Conservation (phyloP, 2,113 vertebrate genomes). For the Phycodurus eques region DNA sequence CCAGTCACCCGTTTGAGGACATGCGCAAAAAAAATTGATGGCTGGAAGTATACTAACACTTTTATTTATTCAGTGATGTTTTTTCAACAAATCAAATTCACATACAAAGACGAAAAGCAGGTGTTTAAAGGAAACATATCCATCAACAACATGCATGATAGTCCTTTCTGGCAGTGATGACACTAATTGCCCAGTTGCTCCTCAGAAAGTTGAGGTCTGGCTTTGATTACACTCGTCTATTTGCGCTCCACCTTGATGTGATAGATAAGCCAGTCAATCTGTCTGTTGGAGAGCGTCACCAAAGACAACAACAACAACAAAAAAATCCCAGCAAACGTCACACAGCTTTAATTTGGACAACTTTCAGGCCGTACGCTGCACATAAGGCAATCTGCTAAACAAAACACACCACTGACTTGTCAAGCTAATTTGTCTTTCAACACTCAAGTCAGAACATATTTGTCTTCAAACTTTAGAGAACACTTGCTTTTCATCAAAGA, state of each 20-base stretch:
- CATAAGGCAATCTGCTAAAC: constrained; percentile 39
- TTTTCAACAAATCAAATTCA: not conserved
- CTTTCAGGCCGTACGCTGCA: constrained; percentile 13
- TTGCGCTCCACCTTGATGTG: constrained; percentile 11
- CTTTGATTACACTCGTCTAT: constrained; percentile 37
- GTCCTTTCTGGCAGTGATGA: constrained; percentile 1
- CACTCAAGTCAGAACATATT: constrained; percentile 65
- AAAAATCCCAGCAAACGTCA: constrained; percentile 16
- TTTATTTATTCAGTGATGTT: not conserved
- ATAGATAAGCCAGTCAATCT: constrained; percentile 20
- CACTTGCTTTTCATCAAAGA: constrained; percentile 64
- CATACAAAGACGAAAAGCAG: not conserved
- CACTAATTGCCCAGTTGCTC: constrained; percentile 42
- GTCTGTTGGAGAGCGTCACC: constrained; percentile 40
- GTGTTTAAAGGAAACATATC: not conserved
- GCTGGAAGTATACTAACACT: no score
- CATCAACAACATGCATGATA: not conserved
- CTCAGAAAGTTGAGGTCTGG: constrained; percentile 18
- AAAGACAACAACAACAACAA: constrained; percentile 16
- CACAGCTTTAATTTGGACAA: constrained; percentile 29
- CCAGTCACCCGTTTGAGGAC: no score
- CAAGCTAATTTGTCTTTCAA: constrained; percentile 54
- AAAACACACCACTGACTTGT: constrained; percentile 50
- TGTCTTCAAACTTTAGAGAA: constrained; percentile 67
- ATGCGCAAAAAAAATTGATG: no score